Base-by-base conservation (phyloP, 1,140 invertebrate genomes). In the Drosophila takahashii region DNA sequence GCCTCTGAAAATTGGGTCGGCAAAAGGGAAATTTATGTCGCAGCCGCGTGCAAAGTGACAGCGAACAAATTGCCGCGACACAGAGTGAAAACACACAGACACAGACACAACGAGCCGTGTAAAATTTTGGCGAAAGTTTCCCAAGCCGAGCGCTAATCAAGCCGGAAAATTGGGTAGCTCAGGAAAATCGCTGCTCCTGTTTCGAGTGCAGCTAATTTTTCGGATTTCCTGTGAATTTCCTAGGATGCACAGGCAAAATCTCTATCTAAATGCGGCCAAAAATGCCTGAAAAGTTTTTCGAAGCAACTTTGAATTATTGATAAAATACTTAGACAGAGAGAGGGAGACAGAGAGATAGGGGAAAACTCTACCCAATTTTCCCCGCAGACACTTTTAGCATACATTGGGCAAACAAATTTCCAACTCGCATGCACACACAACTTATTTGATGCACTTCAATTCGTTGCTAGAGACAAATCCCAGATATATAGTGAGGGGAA, bases 21-120 rank as follows among this genome's bases (percentile, higher is more conserved):
- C 79, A 86, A 86, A 86, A 86, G 83, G 54, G 83, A 87, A 87
- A 87, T 87, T 87, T 87, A 87, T 89, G 84, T 87, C 83, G 79
- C 83, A 87, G 83, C 81, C 81, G 81, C 81, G 81, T 86, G 81
- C 83, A 86, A 86, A 86, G 84, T 87, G 83, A 87, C 83, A 87
- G 84, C 71, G 79, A 89, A 89, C 83, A 87, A 87, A 87, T 87
- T 87, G 83, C 84, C 79, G 70, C 79, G 83, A 87, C 72, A 44
- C 59, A 74, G 62, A 52, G 29, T 22, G 11, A 41, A 32, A 7
- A 8, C 3, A 45, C 44, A 26, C 44, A 7, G 13, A 53, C 8
- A 47, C 37, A 22, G 16, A 48, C 32, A 77, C 67, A 77, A 65
- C 79, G 74, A 81, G 57, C 53, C 72, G 54, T 77, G 73, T 67